These are phyloP conservation scores for Paralichthys olivaceus DNA, from an alignment of 2,113 vertebrate species.

Conservation along the genomic window DNA sequence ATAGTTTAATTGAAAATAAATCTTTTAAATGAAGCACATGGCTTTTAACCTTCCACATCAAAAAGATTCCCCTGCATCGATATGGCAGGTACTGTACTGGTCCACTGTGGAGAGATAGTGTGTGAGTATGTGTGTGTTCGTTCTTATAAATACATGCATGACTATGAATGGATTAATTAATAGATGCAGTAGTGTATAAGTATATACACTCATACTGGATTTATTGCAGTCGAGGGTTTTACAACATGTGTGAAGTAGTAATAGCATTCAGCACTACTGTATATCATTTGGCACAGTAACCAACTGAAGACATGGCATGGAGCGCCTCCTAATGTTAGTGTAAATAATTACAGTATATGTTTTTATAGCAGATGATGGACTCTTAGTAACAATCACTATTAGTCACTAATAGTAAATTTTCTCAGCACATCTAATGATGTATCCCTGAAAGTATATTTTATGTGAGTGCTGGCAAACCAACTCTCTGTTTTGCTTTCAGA, in stretches of 20 bases:
- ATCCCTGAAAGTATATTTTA: neutral
- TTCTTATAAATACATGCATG: neutral
- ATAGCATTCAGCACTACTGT: neutral
- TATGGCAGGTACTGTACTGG: neutral
- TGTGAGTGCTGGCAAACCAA: neutral
- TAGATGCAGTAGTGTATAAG: neutral
- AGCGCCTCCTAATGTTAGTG: constrained; percentile 52
- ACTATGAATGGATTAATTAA: neutral
- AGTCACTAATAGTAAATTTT: neutral
- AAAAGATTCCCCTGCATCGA: neutral
- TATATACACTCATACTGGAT: neutral
- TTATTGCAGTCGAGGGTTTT: neutral
- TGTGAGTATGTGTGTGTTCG: neutral
- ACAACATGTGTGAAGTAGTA: neutral
- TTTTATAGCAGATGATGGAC: neutral
- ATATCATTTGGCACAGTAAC: neutral
- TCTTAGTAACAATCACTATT: too few species aligned
- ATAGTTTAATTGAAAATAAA: neutral
- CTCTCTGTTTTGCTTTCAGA: constrained; percentile 79
- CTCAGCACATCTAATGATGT: neutral
- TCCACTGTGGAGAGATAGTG: neutral
- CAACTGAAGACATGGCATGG: constrained; percentile 10
- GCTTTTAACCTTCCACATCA: neutral
- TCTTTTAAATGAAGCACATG: neutral
- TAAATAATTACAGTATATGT: constrained; percentile 9